phyloP scores from a whole-genome alignment of 2,797 vertebrate species.

The Brotula barbata region DNA sequence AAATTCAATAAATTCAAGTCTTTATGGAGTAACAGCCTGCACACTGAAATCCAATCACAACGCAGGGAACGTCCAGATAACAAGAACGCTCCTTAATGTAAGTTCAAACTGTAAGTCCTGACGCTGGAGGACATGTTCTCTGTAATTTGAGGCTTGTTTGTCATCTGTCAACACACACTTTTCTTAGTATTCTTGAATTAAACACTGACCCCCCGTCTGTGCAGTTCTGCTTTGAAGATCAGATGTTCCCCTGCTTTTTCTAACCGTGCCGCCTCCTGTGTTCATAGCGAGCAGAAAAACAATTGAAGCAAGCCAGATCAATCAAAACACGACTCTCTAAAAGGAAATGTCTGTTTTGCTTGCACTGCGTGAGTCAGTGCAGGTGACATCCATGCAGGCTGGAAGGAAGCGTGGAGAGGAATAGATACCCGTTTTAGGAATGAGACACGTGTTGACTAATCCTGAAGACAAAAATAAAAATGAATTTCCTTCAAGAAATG shows the following conservation, averaged over 20 bases:
- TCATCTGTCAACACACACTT: constrained; percentile 5
- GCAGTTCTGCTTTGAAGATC: constrained; percentile 36
- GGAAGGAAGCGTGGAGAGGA: neutral
- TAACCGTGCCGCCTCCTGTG: constrained; percentile 7
- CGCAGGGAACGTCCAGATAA: too few relatives aligned
- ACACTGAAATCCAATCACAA: too few relatives aligned
- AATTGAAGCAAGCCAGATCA: constrained; percentile 34
- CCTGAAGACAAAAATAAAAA: neutral
- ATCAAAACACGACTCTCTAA: neutral
- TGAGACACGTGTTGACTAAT: neutral
- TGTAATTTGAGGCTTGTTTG: constrained; percentile 10
- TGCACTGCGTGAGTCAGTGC: neutral
- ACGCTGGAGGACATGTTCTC: neutral
- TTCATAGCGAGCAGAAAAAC: constrained; percentile 32
- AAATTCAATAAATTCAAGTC: too few relatives aligned
- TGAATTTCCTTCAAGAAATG: too few relatives aligned
- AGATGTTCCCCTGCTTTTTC: constrained; percentile 8
- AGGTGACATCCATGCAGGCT: constrained; percentile 10
- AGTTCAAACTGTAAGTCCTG: too few relatives aligned
- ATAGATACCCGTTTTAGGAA: constrained; percentile 1
- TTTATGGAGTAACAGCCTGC: too few relatives aligned
- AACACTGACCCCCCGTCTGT: constrained; percentile 18
- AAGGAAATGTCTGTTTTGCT: constrained; percentile 33
- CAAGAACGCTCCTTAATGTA: too few relatives aligned
- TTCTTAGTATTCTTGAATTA: constrained; percentile 20